phyloP scores from a whole-genome alignment of 2,113 vertebrate species.

The Strix aluco region DNA sequence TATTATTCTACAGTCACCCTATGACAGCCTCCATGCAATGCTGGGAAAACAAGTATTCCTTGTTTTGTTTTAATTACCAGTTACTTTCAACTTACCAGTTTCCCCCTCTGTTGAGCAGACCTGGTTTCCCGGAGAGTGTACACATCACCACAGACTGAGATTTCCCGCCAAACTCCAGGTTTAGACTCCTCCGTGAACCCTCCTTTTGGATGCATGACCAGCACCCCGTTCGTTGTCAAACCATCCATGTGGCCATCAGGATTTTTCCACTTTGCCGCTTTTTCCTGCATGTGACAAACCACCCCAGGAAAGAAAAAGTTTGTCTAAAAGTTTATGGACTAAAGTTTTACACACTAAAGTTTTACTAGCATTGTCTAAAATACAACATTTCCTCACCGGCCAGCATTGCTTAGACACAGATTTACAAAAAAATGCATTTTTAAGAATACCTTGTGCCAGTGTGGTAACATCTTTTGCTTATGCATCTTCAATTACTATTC shows the following conservation, averaged over 20 bases:
- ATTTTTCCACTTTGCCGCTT: slow-evolving; percentile 99
- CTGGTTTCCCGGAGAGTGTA: slow-evolving; percentile 96
- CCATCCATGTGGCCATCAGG: slow-evolving; percentile 98
- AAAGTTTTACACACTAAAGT: not conserved
- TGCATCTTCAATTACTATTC: not conserved
- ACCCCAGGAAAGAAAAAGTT: not conserved
- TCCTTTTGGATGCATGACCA: slow-evolving; percentile 96
- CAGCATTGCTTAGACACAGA: not conserved
- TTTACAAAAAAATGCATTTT: not conserved
- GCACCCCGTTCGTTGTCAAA: slow-evolving; percentile 94
- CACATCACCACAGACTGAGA: slow-evolving; percentile 96
- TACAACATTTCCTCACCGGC: not conserved
- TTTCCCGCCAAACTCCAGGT: slow-evolving; percentile 95
- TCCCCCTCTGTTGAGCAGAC: slow-evolving; percentile 93
- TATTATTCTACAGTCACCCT: not conserved
- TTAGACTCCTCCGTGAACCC: slow-evolving; percentile 96
- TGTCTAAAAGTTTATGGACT: not conserved
- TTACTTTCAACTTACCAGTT: slow-evolving; percentile 82
- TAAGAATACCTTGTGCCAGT: not conserved
- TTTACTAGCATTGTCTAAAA: not conserved
- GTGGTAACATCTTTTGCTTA: not conserved
- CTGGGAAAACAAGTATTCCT: not conserved
- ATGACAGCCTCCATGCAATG: not conserved
- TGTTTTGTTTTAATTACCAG: not conserved
- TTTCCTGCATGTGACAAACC: slow-evolving; percentile 82